Evolutionary conservation across 2,113 vertebrate genomes (phyloP).

Genomic region (Ammodytes dubius): DNA sequence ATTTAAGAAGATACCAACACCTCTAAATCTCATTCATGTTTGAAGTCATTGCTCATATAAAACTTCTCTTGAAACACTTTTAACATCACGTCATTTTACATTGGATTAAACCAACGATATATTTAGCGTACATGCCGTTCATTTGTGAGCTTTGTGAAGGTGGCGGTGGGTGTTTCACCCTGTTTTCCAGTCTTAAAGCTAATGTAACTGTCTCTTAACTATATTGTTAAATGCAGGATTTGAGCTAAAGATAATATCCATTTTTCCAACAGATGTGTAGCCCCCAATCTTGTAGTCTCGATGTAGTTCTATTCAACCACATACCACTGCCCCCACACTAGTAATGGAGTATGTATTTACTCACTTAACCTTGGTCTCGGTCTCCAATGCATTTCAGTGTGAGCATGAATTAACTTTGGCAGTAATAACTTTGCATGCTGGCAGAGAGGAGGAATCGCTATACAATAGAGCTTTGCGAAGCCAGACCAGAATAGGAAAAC

Average conservation of each 20-base stretch:
- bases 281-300: slow-evolving; percentile 17
- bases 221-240: slow-evolving; percentile 16
- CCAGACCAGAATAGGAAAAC: slow-evolving; percentile 12
- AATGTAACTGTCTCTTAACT: neutral
- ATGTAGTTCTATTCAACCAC: slow-evolving; percentile 34
- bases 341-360: slow-evolving; percentile 50
- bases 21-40: neutral
- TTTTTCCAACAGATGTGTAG: neutral
- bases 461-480: slow-evolving; percentile 9
- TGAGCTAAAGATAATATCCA: neutral
- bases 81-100: no score
- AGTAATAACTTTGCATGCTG: slow-evolving; percentile 34
- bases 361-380: slow-evolving; percentile 47
- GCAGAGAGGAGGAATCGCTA: slow-evolving; percentile 27
- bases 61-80: no score
- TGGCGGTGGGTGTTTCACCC: neutral
- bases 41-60: neutral
- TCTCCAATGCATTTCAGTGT: slow-evolving; percentile 32
- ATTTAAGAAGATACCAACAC: neutral
- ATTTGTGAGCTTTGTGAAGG: neutral
- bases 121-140: neutral
- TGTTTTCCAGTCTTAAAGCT: neutral
- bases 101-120: neutral
- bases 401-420: slow-evolving; percentile 43
- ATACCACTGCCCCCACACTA: slow-evolving; percentile 26